Evolutionary conservation across 2,888 invertebrate genomes (phyloP), one percentile per base, ranked within the genome.

Genomic region (Eristalis arbustorum): DNA sequence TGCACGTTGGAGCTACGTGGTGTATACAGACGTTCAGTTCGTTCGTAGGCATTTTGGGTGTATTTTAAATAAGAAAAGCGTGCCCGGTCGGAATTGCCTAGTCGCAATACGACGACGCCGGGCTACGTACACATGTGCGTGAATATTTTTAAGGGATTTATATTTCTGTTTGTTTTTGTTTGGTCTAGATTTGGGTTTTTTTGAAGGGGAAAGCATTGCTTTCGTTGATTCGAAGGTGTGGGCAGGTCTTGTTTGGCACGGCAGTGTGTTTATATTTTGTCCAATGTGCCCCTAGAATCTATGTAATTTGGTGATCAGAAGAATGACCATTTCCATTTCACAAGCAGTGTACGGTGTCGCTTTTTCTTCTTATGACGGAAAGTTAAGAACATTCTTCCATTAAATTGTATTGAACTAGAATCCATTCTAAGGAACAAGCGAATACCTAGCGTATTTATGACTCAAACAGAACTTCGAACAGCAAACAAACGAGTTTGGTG

Each of bases 11-110:
- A 56, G 68, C 31, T 72, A n/a, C n/a, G n/a, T n/a, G n/a, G 75
- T 59, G 59, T 75, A 72, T 76, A 76, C 31, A 34, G 18, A 8
- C 23, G 23, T 56, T 40, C 61, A 49, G 74, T 84, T 79, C 79
- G 71, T 84, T 84, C 74, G 71, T 67, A 79, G 79, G 75, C 80
- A 75, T 64, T 74, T 74, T 56, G 61, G 59, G 13, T 57, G 56
- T 49, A 14, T 69, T 37, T 34, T 11, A 42, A 42, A 75, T 74
- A 18, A 40, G 64, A 56, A 56, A 69, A n/a, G 69, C 63, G 69
- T 78, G 78, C 57, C 18, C 8, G 56, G 11, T 23, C 14, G 61
- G 42, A 68, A 6, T 42, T 42, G n/a, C 42, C 14, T 42, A 42
- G 49, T 49, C n/a, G 49, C 42, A 13, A 18, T 11, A 40, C 31